Conservation (phyloP, 2,113 vertebrate genomes). For the Sturnira hondurensis region DNA sequence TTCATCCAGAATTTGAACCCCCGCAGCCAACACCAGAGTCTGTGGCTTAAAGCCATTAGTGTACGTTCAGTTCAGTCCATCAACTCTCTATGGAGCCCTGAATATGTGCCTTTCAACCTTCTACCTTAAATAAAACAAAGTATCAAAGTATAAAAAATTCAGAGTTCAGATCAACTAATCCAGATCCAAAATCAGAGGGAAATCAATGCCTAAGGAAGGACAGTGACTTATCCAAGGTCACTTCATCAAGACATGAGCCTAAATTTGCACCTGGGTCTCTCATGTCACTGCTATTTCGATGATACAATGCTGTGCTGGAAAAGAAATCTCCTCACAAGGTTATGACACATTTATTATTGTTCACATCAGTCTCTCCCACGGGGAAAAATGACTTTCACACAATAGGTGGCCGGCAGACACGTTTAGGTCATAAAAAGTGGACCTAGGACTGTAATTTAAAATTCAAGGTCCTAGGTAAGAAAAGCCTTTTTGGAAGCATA, state of each 20-base stretch:
- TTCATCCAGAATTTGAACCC: background rate
- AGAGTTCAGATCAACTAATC: background rate
- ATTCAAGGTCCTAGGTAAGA: conserved; percentile 45
- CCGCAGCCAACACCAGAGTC: background rate
- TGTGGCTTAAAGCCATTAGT: background rate
- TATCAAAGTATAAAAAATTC: background rate
- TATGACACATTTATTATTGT: conserved; percentile 34
- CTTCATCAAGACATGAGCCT: background rate
- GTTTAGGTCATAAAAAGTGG: conserved; percentile 36
- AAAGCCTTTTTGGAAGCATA: conserved; percentile 38
- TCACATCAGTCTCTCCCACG: background rate
- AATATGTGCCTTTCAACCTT: background rate
- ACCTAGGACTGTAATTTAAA: conserved; percentile 40
- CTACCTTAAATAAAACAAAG: background rate
- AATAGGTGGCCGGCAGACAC: conserved; percentile 18
- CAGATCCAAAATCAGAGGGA: background rate
- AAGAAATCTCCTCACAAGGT: conserved; percentile 1
- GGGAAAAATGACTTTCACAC: conserved; percentile 39
- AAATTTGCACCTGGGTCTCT: background rate
- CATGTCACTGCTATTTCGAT: background rate
- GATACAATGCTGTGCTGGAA: background rate
- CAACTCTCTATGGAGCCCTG: background rate
- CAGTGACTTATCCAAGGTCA: background rate
- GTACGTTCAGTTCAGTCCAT: background rate
- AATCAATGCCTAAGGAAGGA: background rate